phyloP scores from a whole-genome alignment of 2,113 vertebrate genomes.

The Lepisosteus osseus region DNA sequence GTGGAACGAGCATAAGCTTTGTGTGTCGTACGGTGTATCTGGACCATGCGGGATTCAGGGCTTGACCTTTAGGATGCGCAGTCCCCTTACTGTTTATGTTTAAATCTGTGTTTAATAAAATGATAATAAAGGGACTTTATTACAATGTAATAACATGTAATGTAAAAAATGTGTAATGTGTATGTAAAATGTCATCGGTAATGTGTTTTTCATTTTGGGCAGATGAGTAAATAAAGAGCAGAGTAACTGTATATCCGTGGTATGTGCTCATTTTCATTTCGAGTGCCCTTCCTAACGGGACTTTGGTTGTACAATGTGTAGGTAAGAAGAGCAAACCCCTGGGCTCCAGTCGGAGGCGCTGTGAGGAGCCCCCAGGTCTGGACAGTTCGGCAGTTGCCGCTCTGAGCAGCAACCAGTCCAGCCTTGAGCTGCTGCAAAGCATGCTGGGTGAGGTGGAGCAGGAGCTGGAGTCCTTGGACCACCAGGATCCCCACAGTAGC shows the following conservation, averaged over 20 bases:
- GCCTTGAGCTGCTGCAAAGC: slow-evolving; percentile 72
- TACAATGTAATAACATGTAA: too few relatives aligned
- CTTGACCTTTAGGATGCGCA: too few relatives aligned
- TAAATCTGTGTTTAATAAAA: too few relatives aligned
- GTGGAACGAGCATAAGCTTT: not conserved
- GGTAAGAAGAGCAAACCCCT: slow-evolving; percentile 25
- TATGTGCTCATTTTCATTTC: not conserved
- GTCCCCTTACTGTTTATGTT: too few relatives aligned
- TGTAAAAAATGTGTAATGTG: too few relatives aligned
- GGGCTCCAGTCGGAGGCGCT: slow-evolving; percentile 33
- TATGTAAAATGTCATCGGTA: not conserved
- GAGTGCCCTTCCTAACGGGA: not conserved
- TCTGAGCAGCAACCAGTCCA: slow-evolving; percentile 53
- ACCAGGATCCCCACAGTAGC: slow-evolving; percentile 50
- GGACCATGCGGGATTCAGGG: too few relatives aligned
- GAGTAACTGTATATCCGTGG: not conserved
- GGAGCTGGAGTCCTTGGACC: slow-evolving; percentile 75
- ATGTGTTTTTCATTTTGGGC: not conserved
- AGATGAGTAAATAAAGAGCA: not conserved
- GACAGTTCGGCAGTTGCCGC: slow-evolving; percentile 49
- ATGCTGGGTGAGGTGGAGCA: slow-evolving; percentile 79
- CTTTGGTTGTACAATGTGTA: slow-evolving; percentile 27
- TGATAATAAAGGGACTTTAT: too few relatives aligned
- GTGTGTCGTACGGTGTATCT: not conserved
- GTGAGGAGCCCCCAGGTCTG: slow-evolving; percentile 33